Conservation (phyloP, 2,797 vertebrate species). For the Eospalax fontanierii region DNA sequence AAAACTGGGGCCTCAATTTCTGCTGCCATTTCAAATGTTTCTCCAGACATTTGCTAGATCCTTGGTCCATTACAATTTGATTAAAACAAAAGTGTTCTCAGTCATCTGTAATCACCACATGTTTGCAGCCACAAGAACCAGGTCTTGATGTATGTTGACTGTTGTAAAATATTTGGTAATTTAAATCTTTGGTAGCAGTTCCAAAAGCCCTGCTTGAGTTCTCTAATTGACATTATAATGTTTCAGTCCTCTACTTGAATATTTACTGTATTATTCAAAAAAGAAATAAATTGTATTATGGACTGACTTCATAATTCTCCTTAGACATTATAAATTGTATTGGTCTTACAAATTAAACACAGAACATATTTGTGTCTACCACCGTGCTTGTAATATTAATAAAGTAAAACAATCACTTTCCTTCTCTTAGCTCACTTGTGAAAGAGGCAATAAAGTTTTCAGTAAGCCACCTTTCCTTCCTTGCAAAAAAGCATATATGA, state of each 20-base stretch:
- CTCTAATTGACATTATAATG: neutral
- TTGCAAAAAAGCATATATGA: neutral
- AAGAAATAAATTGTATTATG: neutral
- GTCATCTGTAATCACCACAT: neutral
- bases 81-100: conserved; percentile 12
- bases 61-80: conserved; percentile 47
- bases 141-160: neutral
- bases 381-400: neutral
- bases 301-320: conserved; percentile 5
- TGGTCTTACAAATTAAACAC: conserved; percentile 45
- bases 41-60: conserved; percentile 45
- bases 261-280: conserved; percentile 31
- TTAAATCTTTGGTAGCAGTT: conserved; percentile 29
- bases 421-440: neutral
- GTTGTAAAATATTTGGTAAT: conserved; percentile 56
- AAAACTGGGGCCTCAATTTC: neutral
- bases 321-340: neutral
- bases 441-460: neutral
- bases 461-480: neutral
- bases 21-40: conserved; percentile 44
- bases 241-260: neutral
- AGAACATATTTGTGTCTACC: conserved; percentile 23
- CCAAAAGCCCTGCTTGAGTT: neutral
- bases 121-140: conserved; percentile 2
- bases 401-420: neutral